phyloP scores from a whole-genome alignment of 2,113 vertebrate species.

The Scomber japonicus region DNA sequence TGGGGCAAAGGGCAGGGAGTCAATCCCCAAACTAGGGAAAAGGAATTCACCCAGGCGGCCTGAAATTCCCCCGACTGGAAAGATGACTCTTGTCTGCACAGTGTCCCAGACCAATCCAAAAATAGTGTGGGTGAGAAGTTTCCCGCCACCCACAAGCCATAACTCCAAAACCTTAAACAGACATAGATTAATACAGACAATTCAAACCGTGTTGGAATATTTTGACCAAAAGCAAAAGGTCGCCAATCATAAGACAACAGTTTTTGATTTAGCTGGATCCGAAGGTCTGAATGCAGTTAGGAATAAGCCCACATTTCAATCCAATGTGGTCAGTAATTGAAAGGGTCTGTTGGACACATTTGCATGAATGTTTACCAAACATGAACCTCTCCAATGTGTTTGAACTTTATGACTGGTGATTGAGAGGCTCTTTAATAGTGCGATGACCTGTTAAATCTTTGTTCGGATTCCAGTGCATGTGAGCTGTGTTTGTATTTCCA shows the following conservation, averaged over 20 bases:
- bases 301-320: background rate
- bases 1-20: slow-evolving; percentile 73
- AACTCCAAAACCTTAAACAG: slow-evolving; percentile 46
- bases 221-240: slow-evolving; percentile 22
- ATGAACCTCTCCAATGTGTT: slow-evolving; percentile 51
- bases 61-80: slow-evolving; percentile 74
- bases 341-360: slow-evolving; percentile 48
- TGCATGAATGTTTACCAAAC: slow-evolving; percentile 67
- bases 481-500: slow-evolving; percentile 64
- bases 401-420: slow-evolving; percentile 35
- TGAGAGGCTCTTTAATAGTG: slow-evolving; percentile 56
- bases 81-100: slow-evolving; percentile 75
- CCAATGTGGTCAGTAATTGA: slow-evolving; percentile 10
- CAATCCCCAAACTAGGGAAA: slow-evolving; percentile 70
- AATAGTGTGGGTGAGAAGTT: slow-evolving; percentile 74
- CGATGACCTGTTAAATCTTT: slow-evolving; percentile 40
- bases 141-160: slow-evolving; percentile 63
- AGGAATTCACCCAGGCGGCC: slow-evolving; percentile 75
- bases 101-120: slow-evolving; percentile 64
- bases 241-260: background rate
- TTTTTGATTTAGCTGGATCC: slow-evolving; percentile 9
- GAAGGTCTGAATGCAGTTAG: slow-evolving; percentile 15
- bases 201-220: slow-evolving; percentile 28
- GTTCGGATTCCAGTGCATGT: slow-evolving; percentile 57
- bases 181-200: slow-evolving; percentile 11